A percentile compares a stretch with the other conserved stretches of the same genome.
These are phyloP conservation scores for Hydrotaea cyrtoneurina DNA, from an alignment of 2,888 invertebrate species.

Conservation along the genomic window DNA sequence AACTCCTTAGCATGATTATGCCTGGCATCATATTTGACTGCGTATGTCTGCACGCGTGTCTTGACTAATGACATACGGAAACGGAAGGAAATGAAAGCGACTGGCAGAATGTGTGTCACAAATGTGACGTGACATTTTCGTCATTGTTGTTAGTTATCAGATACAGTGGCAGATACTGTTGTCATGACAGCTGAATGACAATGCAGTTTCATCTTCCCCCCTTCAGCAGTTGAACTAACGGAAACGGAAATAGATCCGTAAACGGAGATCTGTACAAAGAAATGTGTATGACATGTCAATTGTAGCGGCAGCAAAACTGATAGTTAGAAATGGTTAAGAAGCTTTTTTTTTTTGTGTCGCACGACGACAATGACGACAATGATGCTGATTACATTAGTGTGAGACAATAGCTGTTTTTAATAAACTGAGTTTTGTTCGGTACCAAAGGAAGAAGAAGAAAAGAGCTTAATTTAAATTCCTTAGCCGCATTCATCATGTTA, in stretches of 20 bases:
- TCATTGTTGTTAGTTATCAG: not conserved
- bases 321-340: not conserved
- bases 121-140: slow-evolving; percentile 24
- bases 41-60: not conserved
- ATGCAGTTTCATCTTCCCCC: slow-evolving; percentile 9
- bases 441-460: not conserved
- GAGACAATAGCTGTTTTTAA: not conserved
- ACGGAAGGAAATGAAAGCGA: not conserved
- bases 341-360: too few species aligned
- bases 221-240: not conserved
- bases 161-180: not conserved
- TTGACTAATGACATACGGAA: slow-evolving; percentile 10
- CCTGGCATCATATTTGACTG: too few species aligned
- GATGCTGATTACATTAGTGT: not conserved
- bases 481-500: not conserved
- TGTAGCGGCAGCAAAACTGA: not conserved
- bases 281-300: not conserved
- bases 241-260: slow-evolving; percentile 14
- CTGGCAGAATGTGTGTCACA: slow-evolving; percentile 13
- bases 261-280: not conserved
- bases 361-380: not conserved
- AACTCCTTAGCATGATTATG: too few species aligned
- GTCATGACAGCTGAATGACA: slow-evolving; percentile 26
- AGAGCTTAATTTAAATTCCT: not conserved
- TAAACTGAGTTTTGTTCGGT: not conserved